Evolutionary conservation across 2,797 vertebrate species (phyloP).

Genomic region (Anguilla pacifica): DNA sequence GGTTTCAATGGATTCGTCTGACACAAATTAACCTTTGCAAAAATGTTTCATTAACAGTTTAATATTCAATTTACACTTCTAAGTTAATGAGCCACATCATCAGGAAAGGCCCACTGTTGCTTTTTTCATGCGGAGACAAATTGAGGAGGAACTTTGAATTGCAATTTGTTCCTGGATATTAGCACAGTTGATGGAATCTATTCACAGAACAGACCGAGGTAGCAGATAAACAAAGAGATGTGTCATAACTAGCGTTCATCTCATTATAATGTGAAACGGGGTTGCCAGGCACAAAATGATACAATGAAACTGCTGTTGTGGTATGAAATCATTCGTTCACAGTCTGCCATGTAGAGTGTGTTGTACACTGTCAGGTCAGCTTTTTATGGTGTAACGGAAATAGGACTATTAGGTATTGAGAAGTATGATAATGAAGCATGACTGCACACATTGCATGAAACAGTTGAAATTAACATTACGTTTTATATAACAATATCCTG

Average conservation of each 20-base stretch:
- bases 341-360: background rate
- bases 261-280: background rate
- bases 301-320: background rate
- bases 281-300: background rate
- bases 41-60: conserved; percentile 11
- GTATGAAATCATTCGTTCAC: background rate
- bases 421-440: background rate
- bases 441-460: no score
- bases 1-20: background rate
- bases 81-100: conserved; percentile 16
- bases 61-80: background rate
- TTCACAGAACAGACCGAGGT: background rate
- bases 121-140: background rate
- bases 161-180: background rate
- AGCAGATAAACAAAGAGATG: background rate
- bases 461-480: no score
- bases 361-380: background rate
- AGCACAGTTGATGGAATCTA: background rate
- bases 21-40: conserved; percentile 21
- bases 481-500: no score
- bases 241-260: background rate
- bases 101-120: background rate
- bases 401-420: background rate
- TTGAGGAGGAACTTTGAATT: background rate
- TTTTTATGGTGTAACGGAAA: background rate